Evolutionary conservation across 2,888 invertebrate genomes (phyloP).

Genomic region (Acrobasis repandana): DNA sequence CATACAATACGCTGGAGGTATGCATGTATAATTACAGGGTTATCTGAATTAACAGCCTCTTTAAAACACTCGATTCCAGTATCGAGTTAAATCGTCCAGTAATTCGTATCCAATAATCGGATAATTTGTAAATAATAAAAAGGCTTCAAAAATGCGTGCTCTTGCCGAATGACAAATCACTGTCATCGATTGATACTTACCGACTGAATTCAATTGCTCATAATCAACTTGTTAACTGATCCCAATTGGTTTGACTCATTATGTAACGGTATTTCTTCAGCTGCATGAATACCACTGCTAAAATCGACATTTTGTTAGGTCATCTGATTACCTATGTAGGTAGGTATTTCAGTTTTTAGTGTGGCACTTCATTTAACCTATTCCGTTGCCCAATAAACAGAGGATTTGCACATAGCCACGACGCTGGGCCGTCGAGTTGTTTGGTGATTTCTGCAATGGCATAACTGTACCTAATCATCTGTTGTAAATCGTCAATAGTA

Average conservation of each 20-base stretch:
- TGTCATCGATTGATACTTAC: slow-evolving; percentile 44
- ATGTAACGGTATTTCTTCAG: background rate
- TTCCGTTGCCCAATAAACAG: too few relatives aligned
- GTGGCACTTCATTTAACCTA: too few relatives aligned
- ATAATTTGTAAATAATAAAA: slow-evolving; percentile 49
- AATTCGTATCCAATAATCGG: slow-evolving; percentile 35
- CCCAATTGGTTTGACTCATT: slow-evolving; percentile 31
- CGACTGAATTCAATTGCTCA: slow-evolving; percentile 53
- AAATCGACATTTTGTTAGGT: too few relatives aligned
- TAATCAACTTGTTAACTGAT: slow-evolving; percentile 63
- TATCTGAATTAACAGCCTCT: slow-evolving; percentile 12
- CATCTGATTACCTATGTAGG: too few relatives aligned
- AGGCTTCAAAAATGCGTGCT: slow-evolving; percentile 39
- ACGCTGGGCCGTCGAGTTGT: too few relatives aligned
- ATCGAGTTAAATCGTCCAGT: slow-evolving; percentile 19
- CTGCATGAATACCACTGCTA: too few relatives aligned
- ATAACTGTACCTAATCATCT: too few relatives aligned
- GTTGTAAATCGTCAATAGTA: too few relatives aligned
- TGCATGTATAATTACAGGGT: background rate
- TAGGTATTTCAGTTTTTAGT: too few relatives aligned
- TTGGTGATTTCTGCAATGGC: too few relatives aligned
- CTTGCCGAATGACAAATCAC: slow-evolving; percentile 48
- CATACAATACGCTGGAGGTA: too few relatives aligned
- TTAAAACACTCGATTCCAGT: slow-evolving; percentile 15
- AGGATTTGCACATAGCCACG: too few relatives aligned